Base-by-base conservation (phyloP, 2,113 vertebrate genomes). In the Diadophis punctatus region DNA sequence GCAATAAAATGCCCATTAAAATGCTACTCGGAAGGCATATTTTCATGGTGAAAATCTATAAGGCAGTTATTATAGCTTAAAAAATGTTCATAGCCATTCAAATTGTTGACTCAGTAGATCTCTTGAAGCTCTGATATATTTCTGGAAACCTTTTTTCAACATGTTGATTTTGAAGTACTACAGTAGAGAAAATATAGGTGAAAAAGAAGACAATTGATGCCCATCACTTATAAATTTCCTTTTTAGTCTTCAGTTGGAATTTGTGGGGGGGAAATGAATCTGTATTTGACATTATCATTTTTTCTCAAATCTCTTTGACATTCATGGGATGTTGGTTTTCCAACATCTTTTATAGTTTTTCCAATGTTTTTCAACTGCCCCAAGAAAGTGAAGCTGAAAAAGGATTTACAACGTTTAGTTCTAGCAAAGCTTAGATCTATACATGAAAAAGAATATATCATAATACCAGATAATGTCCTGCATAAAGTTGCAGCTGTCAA, bases 231-330 rank as follows among this genome's bases (percentile, higher is more conserved):
- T 94, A 60, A 93, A 93, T 93, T 94, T 95, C 11, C 96, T 49
- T 16, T 87, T 51, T 16, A 34, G 0, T 74, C 87, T n/a, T 95
- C 92, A 96, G 84, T 90, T 91, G 95, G 93, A 93, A 94, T 84
- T 95, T 22, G 91, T 68, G 86, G 96, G 97, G 11, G n/a, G 27
- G n/a, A 63, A n/a, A 93, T 95, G 49, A 74, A 63, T 95, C 96
- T 96, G 74, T 94, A 88, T 95, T 95, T 97, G 87, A 90, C 92
- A 94, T 96, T 89, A 93, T 52, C 0, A 0, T 94, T 94, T 95
- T 60, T 92, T 95, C 91, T 93, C 94, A 94, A 97, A 96, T 34
- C 91, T 96, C 93, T 94, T 96, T 97, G 96, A 94, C 95, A 97
- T 97, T 97, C 96, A 92, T 89, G 94, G 96, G 93, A 94, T 93